Evolutionary conservation across 1,140 invertebrate genomes (phyloP).

Genomic region (Gerris buenoi): DNA sequence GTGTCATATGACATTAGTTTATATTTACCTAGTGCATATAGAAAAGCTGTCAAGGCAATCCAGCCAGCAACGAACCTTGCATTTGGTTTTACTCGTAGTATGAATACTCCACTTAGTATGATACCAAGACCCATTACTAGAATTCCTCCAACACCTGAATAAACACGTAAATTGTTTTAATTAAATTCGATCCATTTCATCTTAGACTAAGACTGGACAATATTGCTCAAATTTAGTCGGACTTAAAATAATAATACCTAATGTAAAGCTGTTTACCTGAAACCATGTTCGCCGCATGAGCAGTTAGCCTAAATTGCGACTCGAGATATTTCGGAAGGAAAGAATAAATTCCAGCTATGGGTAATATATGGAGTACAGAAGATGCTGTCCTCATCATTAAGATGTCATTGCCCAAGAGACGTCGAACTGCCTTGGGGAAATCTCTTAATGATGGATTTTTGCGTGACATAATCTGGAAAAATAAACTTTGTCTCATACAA

Average conservation of each 20-base stretch:
- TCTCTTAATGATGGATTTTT: constrained; percentile 49
- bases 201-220: too few relatives aligned
- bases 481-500: too few relatives aligned
- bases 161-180: too few relatives aligned
- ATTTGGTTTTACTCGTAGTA: constrained; percentile 64
- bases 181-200: too few relatives aligned
- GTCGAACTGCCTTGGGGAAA: constrained; percentile 72
- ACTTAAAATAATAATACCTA: constrained; percentile 8
- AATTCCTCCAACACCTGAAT: constrained; percentile 78
- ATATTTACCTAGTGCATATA: constrained; percentile 58
- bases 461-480: constrained; percentile 20
- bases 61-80: constrained; percentile 73
- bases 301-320: constrained; percentile 74
- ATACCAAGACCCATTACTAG: constrained; percentile 83
- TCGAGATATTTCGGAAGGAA: constrained; percentile 89
- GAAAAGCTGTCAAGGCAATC: constrained; percentile 73
- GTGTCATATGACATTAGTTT: neutral
- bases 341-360: constrained; percentile 78
- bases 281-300: constrained; percentile 77
- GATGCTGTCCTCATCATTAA: constrained; percentile 77
- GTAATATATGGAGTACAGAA: constrained; percentile 74
- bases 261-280: constrained; percentile 46
- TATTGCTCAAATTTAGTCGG: too few relatives aligned
- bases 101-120: constrained; percentile 71
- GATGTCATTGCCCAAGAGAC: constrained; percentile 75